Base-by-base conservation (phyloP, 2,888 invertebrate species). In the Tiliacea citrago region DNA sequence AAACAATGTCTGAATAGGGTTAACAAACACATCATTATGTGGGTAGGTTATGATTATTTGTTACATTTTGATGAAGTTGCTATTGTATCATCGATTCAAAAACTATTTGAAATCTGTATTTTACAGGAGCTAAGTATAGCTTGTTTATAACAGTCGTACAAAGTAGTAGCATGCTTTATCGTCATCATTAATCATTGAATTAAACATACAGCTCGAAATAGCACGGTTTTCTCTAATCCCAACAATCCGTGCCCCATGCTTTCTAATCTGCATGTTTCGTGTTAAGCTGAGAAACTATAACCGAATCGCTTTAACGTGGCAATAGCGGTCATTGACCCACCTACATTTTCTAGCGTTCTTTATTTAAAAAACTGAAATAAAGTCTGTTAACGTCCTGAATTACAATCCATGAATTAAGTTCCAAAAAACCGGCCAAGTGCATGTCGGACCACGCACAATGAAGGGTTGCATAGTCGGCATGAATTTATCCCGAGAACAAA, bases 21-120 rank as follows among this genome's bases (percentile, higher is more conserved):
- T 39, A 68, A 51, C 12, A 67, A 58, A 80, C 35, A 62, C 0
- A 53, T 24, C 7, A 57, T 47, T 45, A 49, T 2, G 21, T n/a
- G 45, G 3, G 4, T 68, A 24, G 7, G 9, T 7, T 42, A 55
- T 24, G 1, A 60, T 60, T 68, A 29, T n/a, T 63, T 42, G 29
- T n/a, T 53, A 47, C 18, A 63, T 62, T 66, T 49, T 53, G 35
- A 68, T 63, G 49, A 39, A 72, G 18, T 73, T 51, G 24, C 45
- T 39, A 53, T 53, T 75, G 35, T 80, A 69, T 66, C 49, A 57
- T 47, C 39, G 13, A 61, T 69, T 61, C n/a, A n/a, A n/a, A n/a
- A n/a, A n/a, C n/a, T n/a, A n/a, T n/a, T n/a, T 9, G 35, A 75
- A 55, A 61, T 55, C 45, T 2, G n/a, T 42, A 4, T 8, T 35